Base-by-base conservation (phyloP, 1,140 invertebrate genomes). In the Calliopsis andreniformis region DNA sequence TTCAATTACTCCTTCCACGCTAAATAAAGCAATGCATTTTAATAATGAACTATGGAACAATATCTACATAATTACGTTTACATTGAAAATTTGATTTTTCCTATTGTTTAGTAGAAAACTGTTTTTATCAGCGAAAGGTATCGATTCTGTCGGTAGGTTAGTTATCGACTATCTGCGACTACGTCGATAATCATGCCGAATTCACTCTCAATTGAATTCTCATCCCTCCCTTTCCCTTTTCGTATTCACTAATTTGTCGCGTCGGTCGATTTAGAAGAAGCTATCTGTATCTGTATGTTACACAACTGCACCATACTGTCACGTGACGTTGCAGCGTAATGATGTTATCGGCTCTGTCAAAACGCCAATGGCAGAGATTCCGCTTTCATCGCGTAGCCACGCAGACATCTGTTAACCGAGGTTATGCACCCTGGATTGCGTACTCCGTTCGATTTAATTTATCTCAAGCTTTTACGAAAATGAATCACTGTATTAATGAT, bases 331-430 rank as follows among this genome's bases (percentile, higher is more conserved):
- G 39, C 53, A 49, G 14, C 14, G 45, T 61, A 62, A 69, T 10
- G 20, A 69, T 45, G 53, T 80, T 77, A 78, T 80, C 75, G 73
- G 35, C 16, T 55, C 45, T 55, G 56, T 76, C 56, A 56, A 70
- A 76, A 62, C 42, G 73, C 55, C 55, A 76, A 76, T 76, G 77
- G 76, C 70, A 80, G 35, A 73, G 78, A 82, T 80, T 75, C 51
- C 69, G 25, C 61, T 76, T 49, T 42, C 71, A 47, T 69, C 68
- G 55, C 28, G 12, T 35, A 47, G 20, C 35, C 47, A 84, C 62
- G 62, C 55, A 43, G 55, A 42, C 70, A 32, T 79, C 45, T 20
- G 78, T 82, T 85, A 64, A 28, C 76, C 78, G 70, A 83, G 82
- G 82, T 83, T 85, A 83, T 71, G 84, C 62, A 76, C 70, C 62